Conservation (phyloP, 2,113 vertebrate species). For the Cromileptes altivelis region DNA sequence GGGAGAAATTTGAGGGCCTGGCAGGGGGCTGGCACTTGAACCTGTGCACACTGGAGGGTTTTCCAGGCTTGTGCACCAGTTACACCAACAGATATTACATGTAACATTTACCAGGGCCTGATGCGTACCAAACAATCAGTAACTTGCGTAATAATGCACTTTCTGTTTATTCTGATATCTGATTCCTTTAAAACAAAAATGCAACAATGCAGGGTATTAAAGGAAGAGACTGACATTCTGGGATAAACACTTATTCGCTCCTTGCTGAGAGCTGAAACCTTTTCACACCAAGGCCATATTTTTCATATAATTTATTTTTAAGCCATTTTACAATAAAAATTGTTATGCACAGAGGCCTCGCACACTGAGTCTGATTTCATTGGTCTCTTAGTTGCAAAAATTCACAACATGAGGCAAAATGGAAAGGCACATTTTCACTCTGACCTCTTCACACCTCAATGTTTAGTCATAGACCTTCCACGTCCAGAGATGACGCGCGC, state of each 20-base stretch:
- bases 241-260: background rate
- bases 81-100: conserved; percentile 5
- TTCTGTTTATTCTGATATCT: background rate
- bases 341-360: too few relatives aligned
- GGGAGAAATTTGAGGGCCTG: conserved; percentile 46
- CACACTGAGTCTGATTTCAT: too few relatives aligned
- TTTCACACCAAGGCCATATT: too few relatives aligned
- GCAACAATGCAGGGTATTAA: background rate
- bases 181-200: background rate
- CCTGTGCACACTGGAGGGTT: conserved; percentile 34
- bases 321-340: too few relatives aligned
- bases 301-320: too few relatives aligned
- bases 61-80: conserved; percentile 36
- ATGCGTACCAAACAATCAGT: background rate
- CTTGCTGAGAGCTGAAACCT: background rate
- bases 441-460: too few relatives aligned
- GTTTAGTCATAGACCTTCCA: too few relatives aligned
- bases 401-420: too few relatives aligned
- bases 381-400: too few relatives aligned
- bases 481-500: too few relatives aligned
- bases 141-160: background rate
- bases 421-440: too few relatives aligned
- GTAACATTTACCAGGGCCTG: background rate
- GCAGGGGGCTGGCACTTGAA: conserved; percentile 43
- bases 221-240: background rate